Evolutionary conservation across 2,113 vertebrate genomes (phyloP), one percentile per base, ranked within the genome.

Genomic region (Chaetodon auriga): DNA sequence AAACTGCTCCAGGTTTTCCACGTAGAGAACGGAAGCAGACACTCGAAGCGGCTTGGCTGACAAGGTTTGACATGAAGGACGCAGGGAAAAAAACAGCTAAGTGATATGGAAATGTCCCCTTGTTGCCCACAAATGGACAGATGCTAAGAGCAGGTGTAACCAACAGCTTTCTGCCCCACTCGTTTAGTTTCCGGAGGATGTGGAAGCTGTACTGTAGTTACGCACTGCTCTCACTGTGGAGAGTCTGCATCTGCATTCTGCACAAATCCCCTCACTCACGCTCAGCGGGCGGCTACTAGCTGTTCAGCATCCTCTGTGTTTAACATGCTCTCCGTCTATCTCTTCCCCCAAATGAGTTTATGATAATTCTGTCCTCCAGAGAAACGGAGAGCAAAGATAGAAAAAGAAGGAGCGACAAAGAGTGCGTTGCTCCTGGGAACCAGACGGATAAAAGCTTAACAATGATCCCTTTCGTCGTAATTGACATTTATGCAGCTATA

Each of bases 301-400:
- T 79, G 71, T 49, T 87, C 75, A 81, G 68, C 54, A 64, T 85
- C 82, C 80, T 73, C 79, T 38, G 63, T 81, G 81, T 87, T 92
- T 92, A 83, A 90, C 87, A 87, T 83, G 84, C 91, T 85, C 73
- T 68, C 80, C 41, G 19, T 85, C 79, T 61, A 82, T 83, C 82
- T 61, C 74, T 58, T 30, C 3, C 30, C 82, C 86, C 79, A 88
- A 84, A 91, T 90, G 88, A 86, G 64, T 87, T 87, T 38, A 87
- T 84, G 74, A 83, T 88, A 90, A 92, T 87, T 87, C 73, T 35
- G 62, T 90, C 72, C 77, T 86, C 87, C 58, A 77, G 85, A 91
- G 82, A 87, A 92, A 91, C 36, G 61, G 41, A 58, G 19, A 80
- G 79, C 72, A 80, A 60, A 83, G 84, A 89, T 65, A 60, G 69